Evolutionary conservation across 2,113 vertebrate species (phyloP), one percentile per base, ranked within the genome.

Genomic region (Tapirus terrestris): DNA sequence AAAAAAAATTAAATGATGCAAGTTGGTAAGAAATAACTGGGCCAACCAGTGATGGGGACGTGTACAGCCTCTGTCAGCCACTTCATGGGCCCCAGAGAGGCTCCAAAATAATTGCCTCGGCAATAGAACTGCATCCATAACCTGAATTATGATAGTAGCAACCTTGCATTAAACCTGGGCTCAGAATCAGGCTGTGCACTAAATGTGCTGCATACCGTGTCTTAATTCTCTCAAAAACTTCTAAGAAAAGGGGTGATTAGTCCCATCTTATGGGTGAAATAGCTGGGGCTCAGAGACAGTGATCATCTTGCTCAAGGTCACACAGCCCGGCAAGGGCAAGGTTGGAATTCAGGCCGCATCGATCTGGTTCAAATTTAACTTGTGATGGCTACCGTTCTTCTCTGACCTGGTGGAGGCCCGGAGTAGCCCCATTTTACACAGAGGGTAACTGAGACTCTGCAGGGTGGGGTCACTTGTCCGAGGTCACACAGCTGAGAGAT

Each of bases 1-100:
- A 11, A n/a, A 89, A 96, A 96, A 45, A 86, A 77, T 33, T 13
- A 85, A 91, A 72, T 43, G 70, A 68, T 45, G 10, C 81, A 90
- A 70, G 70, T 91, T 84, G 29, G 70, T 53, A 31, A 90, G 76
- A 90, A 84, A 43, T 48, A 90, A 48, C 88, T 56, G 45, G 80
- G 93, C 88, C 93, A 95, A 79, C 65, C 31, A 60, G 11, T 1
- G 12, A 68, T 31, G 33, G 36, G 73, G 56, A 77, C 1, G 0
- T 1, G 87, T 2, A 0, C 33, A 65, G 82, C 65, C 65, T 61
- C 82, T 20, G 53, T 85, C 72, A 43, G 94, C 53, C 56, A 31
- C 88, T 60, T 31, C 25, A 53, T 58, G 11, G 25, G 58, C 65
- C 82, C 76, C 58, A 20, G 27, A 23, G 93, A 94, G 61, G 61